Percentiles rank a stretch among this genome's conserved stretches.
phyloP scores from a whole-genome alignment of 1,140 invertebrate genomes.

The Lordiphosa clarofinis region DNA sequence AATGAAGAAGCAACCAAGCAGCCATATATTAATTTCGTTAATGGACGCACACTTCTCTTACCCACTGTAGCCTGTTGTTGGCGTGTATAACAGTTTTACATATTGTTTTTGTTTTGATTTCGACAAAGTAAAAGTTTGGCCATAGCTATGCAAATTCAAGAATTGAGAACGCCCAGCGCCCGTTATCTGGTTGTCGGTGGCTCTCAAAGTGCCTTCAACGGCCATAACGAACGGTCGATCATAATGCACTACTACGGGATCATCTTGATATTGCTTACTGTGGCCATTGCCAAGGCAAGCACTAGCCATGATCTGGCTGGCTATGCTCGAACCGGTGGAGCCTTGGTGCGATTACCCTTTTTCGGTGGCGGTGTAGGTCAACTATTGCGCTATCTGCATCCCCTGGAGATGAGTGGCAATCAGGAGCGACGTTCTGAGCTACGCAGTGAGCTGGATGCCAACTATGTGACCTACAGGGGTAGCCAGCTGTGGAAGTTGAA shows the following conservation, averaged over 20 bases:
- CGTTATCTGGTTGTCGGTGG: slow-evolving; percentile 25
- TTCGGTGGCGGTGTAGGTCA: slow-evolving; percentile 65
- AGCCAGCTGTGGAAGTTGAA: slow-evolving; percentile 71
- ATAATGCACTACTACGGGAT: background rate
- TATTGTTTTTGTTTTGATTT: background rate
- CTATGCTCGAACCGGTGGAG: slow-evolving; percentile 19
- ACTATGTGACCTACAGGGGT: slow-evolving; percentile 68
- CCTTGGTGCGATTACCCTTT: slow-evolving; percentile 40
- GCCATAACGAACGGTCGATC: slow-evolving; percentile 19
- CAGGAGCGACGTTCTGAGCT: slow-evolving; percentile 45
- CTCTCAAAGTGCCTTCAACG: slow-evolving; percentile 10
- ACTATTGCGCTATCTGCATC: slow-evolving; percentile 58
- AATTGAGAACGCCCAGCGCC: slow-evolving; percentile 28
- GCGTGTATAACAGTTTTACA: slow-evolving; percentile 24
- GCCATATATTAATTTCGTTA: too few species aligned
- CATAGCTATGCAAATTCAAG: slow-evolving; percentile 47
- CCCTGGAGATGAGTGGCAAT: slow-evolving; percentile 14
- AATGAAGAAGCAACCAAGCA: too few species aligned
- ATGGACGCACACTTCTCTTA: too few species aligned
- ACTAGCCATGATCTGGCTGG: slow-evolving; percentile 2
- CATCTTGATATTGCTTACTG: too few species aligned
- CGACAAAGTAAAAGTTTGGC: slow-evolving; percentile 58
- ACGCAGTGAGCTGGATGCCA: slow-evolving; percentile 60
- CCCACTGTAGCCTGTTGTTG: slow-evolving; percentile 23
- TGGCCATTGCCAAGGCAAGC: background rate